phyloP scores from a whole-genome alignment of 2,797 vertebrate genomes.

The Tauraco hartlaubi region DNA sequence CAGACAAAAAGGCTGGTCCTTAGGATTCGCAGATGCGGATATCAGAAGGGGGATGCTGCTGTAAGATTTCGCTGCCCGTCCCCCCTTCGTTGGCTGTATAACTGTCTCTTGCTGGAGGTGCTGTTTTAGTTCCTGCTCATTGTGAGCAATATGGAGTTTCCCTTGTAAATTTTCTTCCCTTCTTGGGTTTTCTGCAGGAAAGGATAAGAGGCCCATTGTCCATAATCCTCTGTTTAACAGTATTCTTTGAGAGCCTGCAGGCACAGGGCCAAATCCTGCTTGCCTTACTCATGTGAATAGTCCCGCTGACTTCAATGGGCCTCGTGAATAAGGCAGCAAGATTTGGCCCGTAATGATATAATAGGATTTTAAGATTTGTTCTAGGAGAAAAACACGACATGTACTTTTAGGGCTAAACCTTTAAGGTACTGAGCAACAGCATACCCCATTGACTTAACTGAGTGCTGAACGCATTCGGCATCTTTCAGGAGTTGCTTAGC shows the following conservation, averaged over 20 bases:
- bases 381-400: slow-evolving; percentile 60
- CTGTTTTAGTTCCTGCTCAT: slow-evolving; percentile 40
- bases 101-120: slow-evolving; percentile 46
- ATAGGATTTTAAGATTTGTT: slow-evolving; percentile 76
- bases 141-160: slow-evolving; percentile 60
- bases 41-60: not conserved
- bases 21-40: not conserved
- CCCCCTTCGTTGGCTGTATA: not conserved
- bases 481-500: slow-evolving; percentile 66
- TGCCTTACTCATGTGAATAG: slow-evolving; percentile 66
- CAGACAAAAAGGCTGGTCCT: not conserved
- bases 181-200: slow-evolving; percentile 69
- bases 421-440: slow-evolving; percentile 57
- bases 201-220: slow-evolving; percentile 71
- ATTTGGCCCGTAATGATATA: slow-evolving; percentile 70
- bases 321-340: slow-evolving; percentile 69
- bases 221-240: slow-evolving; percentile 76
- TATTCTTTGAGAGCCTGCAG: slow-evolving; percentile 78
- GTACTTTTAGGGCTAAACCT: slow-evolving; percentile 63
- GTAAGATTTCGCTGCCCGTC: not conserved
- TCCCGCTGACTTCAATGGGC: slow-evolving; percentile 48
- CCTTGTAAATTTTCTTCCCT: slow-evolving; percentile 67
- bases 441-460: slow-evolving; percentile 43
- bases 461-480: slow-evolving; percentile 48
- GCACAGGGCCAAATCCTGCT: slow-evolving; percentile 67